Conservation (phyloP, 2,797 vertebrate genomes). For the Sebastes alutus region DNA sequence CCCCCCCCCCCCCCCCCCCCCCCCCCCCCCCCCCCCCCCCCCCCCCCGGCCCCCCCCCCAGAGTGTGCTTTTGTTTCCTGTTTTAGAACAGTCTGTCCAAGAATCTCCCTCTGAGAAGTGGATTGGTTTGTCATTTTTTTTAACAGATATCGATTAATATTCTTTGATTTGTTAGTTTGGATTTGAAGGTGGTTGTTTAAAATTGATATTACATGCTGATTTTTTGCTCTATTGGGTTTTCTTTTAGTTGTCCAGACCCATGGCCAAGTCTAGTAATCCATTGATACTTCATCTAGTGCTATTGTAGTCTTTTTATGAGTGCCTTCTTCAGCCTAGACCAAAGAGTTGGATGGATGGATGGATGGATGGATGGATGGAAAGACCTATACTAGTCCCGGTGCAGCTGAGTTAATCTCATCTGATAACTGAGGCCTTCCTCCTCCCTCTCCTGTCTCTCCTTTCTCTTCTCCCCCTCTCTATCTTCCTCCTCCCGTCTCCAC, state of each 20-base stretch:
- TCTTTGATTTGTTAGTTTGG: conserved; percentile 3
- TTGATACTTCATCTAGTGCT: conserved; percentile 30
- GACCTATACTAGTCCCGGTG: conserved; percentile 80
- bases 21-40: no score
- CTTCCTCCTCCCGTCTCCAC: conserved; percentile 69
- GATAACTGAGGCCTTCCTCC: conserved; percentile 87
- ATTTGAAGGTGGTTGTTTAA: not conserved
- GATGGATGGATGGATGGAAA: conserved; percentile 63
- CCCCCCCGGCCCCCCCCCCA: no score
- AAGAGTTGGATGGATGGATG: conserved; percentile 45
- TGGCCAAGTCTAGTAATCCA: conserved; percentile 15
- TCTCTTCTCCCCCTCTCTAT: conserved; percentile 16
- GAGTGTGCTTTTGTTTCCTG: conserved; percentile 8
- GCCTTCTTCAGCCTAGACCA: conserved; percentile 20
- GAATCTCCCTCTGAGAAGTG: conserved; percentile 11
- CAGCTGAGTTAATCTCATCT: conserved; percentile 90
- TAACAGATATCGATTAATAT: not conserved
- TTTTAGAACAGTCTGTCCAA: not conserved
- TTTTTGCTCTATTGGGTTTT: not conserved
- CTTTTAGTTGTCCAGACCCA: conserved; percentile 3
- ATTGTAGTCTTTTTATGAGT: conserved; percentile 62
- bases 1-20: no score
- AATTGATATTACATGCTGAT: not conserved
- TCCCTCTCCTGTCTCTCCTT: conserved; percentile 23
- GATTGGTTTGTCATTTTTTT: conserved; percentile 22